Conservation (phyloP, 92 coral and sea anemone genomes). For the Virgularia gustaviana region DNA sequence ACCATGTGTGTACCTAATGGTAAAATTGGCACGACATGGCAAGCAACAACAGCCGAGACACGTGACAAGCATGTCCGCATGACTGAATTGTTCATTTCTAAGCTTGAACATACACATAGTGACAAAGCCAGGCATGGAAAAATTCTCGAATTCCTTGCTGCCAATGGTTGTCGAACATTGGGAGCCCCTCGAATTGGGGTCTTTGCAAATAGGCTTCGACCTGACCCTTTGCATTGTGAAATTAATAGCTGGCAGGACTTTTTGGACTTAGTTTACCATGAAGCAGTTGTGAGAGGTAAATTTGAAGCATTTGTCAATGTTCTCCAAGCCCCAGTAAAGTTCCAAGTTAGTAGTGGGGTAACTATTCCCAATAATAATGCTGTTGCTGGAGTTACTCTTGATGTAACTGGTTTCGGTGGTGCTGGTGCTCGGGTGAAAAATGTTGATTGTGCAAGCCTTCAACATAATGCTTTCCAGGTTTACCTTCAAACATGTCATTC, state of each 20-base stretch:
- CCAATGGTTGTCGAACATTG: conserved; percentile 45
- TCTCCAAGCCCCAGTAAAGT: conserved; percentile 37
- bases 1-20: neutral
- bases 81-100: conserved; percentile 4
- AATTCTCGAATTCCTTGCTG: conserved; percentile 43
- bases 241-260: conserved; percentile 53
- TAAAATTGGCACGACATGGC: conserved; percentile 36
- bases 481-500: neutral
- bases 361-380: neutral
- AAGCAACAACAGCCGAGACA: conserved; percentile 30
- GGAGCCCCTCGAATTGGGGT: conserved; percentile 2
- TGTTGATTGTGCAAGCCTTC: neutral
- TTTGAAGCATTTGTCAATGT: conserved; percentile 44
- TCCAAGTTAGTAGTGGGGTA: conserved; percentile 3
- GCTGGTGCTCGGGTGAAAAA: neutral
- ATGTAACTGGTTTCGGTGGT: neutral
- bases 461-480: neutral
- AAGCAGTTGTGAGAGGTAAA: conserved; percentile 29
- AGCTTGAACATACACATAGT: conserved; percentile 6
- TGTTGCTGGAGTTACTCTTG: neutral
- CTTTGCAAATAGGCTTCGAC: conserved; percentile 37
- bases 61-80: conserved; percentile 24
- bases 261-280: conserved; percentile 34
- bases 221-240: conserved; percentile 58
- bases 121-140: conserved; percentile 21